Evolutionary conservation across 1,140 invertebrate species (phyloP), one percentile per base, ranked within the genome.

Genomic region (Mizuhopecten yessoensis): DNA sequence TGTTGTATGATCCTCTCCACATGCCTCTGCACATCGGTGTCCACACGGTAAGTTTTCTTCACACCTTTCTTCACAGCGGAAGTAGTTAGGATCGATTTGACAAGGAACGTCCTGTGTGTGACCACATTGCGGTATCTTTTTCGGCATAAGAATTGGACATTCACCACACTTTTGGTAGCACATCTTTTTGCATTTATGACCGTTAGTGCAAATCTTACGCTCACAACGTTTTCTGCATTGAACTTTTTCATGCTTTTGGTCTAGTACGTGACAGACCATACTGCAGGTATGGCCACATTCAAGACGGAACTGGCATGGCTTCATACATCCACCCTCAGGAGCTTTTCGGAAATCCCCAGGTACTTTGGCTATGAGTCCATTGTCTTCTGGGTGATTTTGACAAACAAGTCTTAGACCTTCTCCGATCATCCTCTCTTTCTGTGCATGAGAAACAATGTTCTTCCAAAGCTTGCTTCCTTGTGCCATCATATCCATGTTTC

Each of bases 401-500:
- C 97, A 97, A 17, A 90, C 90, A n/a, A 97, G 90, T 7, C 89
- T 90, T 45, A 97, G 89, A 87, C 94, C 89, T 91, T 75, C 34
- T 9, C 94, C 93, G 36, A 92, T 29, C 90, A 92, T 91, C 92
- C 88, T 49, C 91, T 93, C 34, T 45, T 90, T 75, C 88, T 88
- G 88, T n/a, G 89, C 96, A 75, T 90, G 45, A 1, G 42, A 9
- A 1, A 91, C 86, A 34, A 97, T 96, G 0, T 96, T 94, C 45
- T 91, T 94, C 97, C 97, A 97, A 1, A 97, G 92, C 2, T 94
- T 39, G 92, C 93, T 96, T 34, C 94, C 86, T 0, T 42, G 29
- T 23, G 89, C 95, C 23, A 98, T 94, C 36, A 97, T 97, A 2
- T 97, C 94, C 93, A 98, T 97, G 95, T 98, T 98, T 34, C 98